Conservation (phyloP, 2,888 invertebrate species). For the Drosophila conformis region DNA sequence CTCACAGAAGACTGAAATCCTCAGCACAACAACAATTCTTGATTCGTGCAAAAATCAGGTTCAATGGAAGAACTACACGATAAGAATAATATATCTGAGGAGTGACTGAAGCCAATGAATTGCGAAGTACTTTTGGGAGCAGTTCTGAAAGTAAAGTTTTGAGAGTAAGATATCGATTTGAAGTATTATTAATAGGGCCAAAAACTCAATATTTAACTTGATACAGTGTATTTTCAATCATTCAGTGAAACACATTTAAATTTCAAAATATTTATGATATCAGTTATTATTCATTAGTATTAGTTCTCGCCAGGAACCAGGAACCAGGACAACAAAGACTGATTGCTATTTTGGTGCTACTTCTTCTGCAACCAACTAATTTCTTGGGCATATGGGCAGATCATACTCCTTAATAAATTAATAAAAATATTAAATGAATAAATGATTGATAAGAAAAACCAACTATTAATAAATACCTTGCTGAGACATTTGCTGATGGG, state of each 20-base stretch:
- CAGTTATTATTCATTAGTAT: background rate
- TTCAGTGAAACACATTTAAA: background rate
- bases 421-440: slow-evolving; percentile 19
- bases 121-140: too few relatives aligned
- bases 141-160: too few relatives aligned
- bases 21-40: background rate
- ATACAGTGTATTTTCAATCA: background rate
- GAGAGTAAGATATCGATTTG: too few relatives aligned
- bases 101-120: background rate
- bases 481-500: slow-evolving; percentile 30
- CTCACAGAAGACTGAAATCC: background rate
- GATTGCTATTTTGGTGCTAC: background rate
- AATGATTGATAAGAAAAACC: background rate
- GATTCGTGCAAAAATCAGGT: background rate
- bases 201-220: background rate
- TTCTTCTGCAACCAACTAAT: background rate
- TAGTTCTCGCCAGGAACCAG: too few relatives aligned
- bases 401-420: background rate
- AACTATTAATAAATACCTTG: slow-evolving; percentile 8
- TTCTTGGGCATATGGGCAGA: background rate
- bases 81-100: background rate
- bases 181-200: background rate
- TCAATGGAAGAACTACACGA: background rate
- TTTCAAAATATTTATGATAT: background rate
- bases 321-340: background rate